phyloP scores from a whole-genome alignment of 2,888 invertebrate species.

The Trachelus stipa region DNA sequence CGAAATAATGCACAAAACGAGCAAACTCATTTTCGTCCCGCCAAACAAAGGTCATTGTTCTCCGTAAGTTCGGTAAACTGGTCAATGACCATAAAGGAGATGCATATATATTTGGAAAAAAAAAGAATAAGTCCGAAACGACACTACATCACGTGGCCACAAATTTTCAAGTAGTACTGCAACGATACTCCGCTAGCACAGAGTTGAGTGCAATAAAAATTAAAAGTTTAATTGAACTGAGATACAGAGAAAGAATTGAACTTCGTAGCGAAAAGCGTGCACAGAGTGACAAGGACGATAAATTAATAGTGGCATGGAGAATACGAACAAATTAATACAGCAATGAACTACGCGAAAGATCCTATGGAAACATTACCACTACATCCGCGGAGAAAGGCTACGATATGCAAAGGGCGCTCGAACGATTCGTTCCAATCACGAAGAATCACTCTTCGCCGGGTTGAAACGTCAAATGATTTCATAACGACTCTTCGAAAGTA shows the following conservation, averaged over 20 bases:
- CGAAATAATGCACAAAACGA: neutral
- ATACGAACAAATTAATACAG: neutral
- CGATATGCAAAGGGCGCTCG: neutral
- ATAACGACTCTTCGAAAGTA: constrained; percentile 5
- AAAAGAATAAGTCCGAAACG: neutral
- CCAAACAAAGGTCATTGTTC: neutral
- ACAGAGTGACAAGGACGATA: neutral
- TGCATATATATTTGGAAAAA: neutral
- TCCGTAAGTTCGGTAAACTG: neutral
- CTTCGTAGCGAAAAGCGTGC: neutral
- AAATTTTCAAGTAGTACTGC: neutral
- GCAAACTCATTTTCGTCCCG: neutral
- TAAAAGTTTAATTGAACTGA: neutral
- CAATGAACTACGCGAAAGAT: neutral
- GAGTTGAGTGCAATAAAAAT: neutral
- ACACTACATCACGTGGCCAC: neutral
- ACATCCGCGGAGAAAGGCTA: neutral
- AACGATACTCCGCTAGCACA: neutral
- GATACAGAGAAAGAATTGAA: too few species aligned
- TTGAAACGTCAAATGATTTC: neutral
- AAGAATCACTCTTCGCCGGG: neutral
- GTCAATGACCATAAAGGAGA: neutral
- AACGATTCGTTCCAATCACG: neutral
- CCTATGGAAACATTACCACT: neutral
- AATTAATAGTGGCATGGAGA: neutral